Conservation (phyloP, 37 sponge, comb jelly and placozoan species). For the Cladorhizidae sp. region DNA sequence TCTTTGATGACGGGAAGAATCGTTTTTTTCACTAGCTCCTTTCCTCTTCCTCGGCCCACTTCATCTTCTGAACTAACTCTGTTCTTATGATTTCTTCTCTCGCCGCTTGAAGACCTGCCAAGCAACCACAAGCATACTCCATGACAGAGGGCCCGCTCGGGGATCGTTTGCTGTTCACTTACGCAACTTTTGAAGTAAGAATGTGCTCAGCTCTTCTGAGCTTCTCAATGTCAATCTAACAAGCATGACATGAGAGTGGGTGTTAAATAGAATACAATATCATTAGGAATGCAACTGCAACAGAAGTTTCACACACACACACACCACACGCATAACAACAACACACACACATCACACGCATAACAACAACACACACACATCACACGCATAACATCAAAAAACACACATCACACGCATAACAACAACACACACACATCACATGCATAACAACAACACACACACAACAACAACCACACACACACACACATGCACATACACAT, state of each 20-base stretch:
- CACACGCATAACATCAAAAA: too few relatives aligned
- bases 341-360: too few relatives aligned
- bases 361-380: too few relatives aligned
- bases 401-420: too few relatives aligned
- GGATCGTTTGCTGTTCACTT: background rate
- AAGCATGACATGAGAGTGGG: background rate
- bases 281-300: too few relatives aligned
- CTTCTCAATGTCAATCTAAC: conserved; percentile 77
- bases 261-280: too few relatives aligned
- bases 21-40: background rate
- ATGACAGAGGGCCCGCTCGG: background rate
- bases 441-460: too few relatives aligned
- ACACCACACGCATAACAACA: too few relatives aligned
- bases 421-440: too few relatives aligned
- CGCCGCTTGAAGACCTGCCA: background rate
- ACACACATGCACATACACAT: too few relatives aligned
- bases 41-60: background rate
- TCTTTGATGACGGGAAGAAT: background rate
- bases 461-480: too few relatives aligned
- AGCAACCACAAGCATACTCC: background rate
- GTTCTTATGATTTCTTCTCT: background rate
- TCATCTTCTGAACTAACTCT: background rate
- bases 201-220: conserved; percentile 69
- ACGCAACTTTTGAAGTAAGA: conserved; percentile 1
- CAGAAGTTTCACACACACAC: too few relatives aligned